Conservation (phyloP, 2,888 invertebrate species). For the Dyspetes luteomarginatus region DNA sequence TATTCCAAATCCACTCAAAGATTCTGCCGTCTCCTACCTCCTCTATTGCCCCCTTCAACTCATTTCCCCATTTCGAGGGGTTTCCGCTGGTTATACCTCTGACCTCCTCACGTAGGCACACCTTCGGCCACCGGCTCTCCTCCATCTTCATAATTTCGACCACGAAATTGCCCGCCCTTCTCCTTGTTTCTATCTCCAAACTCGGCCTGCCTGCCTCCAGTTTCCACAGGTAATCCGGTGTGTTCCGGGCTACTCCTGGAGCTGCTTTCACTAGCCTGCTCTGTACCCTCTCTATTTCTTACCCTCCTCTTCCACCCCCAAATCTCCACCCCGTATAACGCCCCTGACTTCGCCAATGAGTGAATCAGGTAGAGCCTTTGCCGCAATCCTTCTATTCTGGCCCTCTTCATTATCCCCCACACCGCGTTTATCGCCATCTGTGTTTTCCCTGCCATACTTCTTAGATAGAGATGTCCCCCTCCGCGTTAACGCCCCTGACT, state of each 20-base stretch:
- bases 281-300: constrained; percentile 15
- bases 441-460: constrained; percentile 21
- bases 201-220: constrained; percentile 26
- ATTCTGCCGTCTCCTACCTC: constrained; percentile 13
- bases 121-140: constrained; percentile 41
- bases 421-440: constrained; percentile 39
- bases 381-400: neutral
- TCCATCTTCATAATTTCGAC: neutral
- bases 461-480: no score
- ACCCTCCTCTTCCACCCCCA: constrained; percentile 38
- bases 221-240: constrained; percentile 37
- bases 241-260: constrained; percentile 23
- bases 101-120: constrained; percentile 17
- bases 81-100: constrained; percentile 12
- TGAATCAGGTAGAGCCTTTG: constrained; percentile 24
- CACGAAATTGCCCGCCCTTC: constrained; percentile 37
- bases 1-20: neutral
- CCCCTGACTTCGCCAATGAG: constrained; percentile 26
- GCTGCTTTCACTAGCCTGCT: constrained; percentile 16
- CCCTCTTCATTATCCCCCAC: constrained; percentile 54
- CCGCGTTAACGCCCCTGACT: constrained; percentile 17
- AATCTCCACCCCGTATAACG: constrained; percentile 41
- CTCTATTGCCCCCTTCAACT: constrained; percentile 1
- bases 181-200: constrained; percentile 5
- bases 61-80: constrained; percentile 22